A percentile compares a stretch with the other conserved stretches of the same genome.
Evolutionary conservation across 2,113 vertebrate species (phyloP).

Genomic region (Mastomys natalensis): DNA sequence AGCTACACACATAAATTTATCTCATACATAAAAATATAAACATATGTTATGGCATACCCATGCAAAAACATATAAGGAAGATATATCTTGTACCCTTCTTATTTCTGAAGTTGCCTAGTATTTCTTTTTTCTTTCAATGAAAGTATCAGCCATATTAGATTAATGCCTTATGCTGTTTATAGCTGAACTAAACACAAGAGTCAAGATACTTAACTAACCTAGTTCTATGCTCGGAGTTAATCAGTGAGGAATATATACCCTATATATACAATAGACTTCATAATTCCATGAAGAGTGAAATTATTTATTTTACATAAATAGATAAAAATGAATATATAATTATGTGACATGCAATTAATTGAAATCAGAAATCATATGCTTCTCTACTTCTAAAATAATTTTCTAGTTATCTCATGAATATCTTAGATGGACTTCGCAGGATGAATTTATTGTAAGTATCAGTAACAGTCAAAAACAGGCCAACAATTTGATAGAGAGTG

Average conservation of each 20-base stretch:
- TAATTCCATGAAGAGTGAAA: too few relatives aligned
- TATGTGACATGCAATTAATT: neutral
- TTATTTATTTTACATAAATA: neutral
- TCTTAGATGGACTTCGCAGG: neutral
- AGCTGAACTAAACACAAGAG: neutral
- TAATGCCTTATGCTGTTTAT: neutral
- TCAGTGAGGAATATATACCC: too few relatives aligned
- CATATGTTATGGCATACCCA: too few relatives aligned
- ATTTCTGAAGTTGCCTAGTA: rapidly evolving
- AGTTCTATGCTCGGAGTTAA: neutral
- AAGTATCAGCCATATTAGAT: neutral
- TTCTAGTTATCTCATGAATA: neutral
- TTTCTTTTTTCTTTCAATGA: neutral
- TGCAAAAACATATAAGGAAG: neutral
- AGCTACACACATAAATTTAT: too few relatives aligned
- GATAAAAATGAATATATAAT: neutral
- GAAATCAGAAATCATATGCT: neutral
- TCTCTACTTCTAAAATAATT: neutral
- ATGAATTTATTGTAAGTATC: neutral
- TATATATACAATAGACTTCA: neutral
- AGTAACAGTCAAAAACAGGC: neutral
- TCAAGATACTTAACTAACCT: neutral
- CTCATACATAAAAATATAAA: neutral
- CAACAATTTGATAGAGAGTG: neutral
- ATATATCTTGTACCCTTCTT: neutral